Base-by-base conservation (phyloP, 2,113 vertebrate genomes). In the Gallinago jamesoni region DNA sequence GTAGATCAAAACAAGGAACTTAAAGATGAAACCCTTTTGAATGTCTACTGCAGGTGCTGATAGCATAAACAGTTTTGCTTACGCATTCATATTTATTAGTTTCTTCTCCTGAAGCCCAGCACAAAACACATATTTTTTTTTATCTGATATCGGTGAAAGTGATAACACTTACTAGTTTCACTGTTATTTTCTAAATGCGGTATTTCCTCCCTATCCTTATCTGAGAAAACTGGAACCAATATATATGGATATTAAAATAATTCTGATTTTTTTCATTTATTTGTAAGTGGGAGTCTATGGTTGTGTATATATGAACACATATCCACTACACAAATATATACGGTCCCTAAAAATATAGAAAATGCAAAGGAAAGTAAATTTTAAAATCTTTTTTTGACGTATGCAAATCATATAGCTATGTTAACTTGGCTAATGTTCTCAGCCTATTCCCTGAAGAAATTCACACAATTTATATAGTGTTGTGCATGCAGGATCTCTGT, bases 401-500 rank as follows among this genome's bases (percentile, higher is more conserved):
- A 91, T n/a, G 9, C 13, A 85, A 78, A 35, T 91, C 21, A 10
- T 64, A 12, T 10, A 53, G 23, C 66, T 83, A 3, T 57, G n/a
- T 69, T 83, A 79, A n/a, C 25, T 68, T 76, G 28, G 41, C 23
- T 91, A 79, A 75, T 48, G 10, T 66, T 85, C 66, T 78, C 39
- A 53, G 21, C 48, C 89, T 66, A 84, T 75, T 74, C 35, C 0
- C 2, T 64, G 28, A 82, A 76, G 48, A 68, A 74, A 88, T 57
- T 79, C 23, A 22, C 48, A 63, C 9, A n/a, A 62, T 86, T 94
- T 95, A 67, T 76, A 30, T 56, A 72, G 74, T 77, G 77, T 87
- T 96, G 96, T 89, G 57, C 37, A 69, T 70, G 63, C 45, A 93
- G 33, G 15, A 84, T 60, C 31, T 91, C 84, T 73, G 69, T 91